Percentiles rank a stretch among this genome's conserved stretches.
Evolutionary conservation across 2,888 invertebrate genomes (phyloP).

Genomic region (Catotricha subobsoleta): DNA sequence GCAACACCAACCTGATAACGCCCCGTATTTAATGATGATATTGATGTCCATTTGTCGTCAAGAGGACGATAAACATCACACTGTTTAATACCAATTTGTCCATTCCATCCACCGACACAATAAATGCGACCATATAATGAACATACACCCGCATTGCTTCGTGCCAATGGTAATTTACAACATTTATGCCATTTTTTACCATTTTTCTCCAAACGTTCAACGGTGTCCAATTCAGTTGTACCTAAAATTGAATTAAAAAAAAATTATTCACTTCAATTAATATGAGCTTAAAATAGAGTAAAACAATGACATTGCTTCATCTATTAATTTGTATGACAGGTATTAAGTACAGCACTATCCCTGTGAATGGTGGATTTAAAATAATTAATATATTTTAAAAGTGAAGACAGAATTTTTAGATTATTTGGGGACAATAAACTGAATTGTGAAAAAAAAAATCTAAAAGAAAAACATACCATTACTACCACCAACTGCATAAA

Average conservation of each 20-base stretch:
- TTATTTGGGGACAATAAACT: no score
- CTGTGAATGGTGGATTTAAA: no score
- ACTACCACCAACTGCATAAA: constrained; percentile 69
- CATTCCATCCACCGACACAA: constrained; percentile 66
- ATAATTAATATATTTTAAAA: no score
- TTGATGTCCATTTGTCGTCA: constrained; percentile 43
- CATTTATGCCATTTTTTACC: constrained; percentile 33
- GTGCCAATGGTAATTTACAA: constrained; percentile 39
- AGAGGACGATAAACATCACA: constrained; percentile 54
- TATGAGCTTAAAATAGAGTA: not conserved
- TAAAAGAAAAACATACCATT: constrained; percentile 48
- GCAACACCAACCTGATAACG: constrained; percentile 65
- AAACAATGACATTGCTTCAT: not conserved
- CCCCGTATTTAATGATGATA: constrained; percentile 49
- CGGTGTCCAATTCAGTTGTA: constrained; percentile 55
- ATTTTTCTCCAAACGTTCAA: constrained; percentile 36
- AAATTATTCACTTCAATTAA: not conserved
- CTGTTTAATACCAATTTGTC: constrained; percentile 46
- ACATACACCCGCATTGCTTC: constrained; percentile 53
- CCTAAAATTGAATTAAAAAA: constrained; percentile 7
- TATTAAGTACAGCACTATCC: no score
- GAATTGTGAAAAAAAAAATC: no score
- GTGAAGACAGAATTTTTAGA: no score
- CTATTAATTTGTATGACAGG: no score
- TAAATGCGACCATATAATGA: constrained; percentile 45